Evolutionary conservation across 2,888 invertebrate species (phyloP), one percentile per base, ranked within the genome.

Genomic region (Monoplex corrugatus): DNA sequence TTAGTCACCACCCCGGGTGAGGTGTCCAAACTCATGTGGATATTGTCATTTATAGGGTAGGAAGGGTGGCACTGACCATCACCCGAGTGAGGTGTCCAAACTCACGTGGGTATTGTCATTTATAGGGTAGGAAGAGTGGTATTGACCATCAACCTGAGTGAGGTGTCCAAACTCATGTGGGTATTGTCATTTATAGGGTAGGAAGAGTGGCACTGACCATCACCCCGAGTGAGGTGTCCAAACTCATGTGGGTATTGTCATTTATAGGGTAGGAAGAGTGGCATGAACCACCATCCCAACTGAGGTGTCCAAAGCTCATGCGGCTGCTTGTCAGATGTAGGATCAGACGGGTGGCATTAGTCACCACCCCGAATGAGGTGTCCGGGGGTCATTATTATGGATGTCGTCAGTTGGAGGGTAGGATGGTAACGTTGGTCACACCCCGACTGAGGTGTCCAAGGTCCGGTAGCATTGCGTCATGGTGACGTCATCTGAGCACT

Each of bases 391-490:
- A 57, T n/a, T n/a, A n/a, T n/a, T 19, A n/a, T 28, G 23, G 43
- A 43, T 10, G 43, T 8, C 3, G 43, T 80, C 32, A 80, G 19
- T 13, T 28, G 5, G 35, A 45, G 0, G 43, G 10, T 0, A 87
- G 2, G 82, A 50, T 10, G 10, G 88, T 83, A 19, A 40, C 23
- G 68, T 88, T 88, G 44, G 63, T 44, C 3, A 50, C n/a, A 88
- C 43, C 23, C 82, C 28, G 6, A 16, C 23, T 0, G n/a, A 43
- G 35, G 43, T 68, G 68, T 68, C 38, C 44, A 88, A 35, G 6
- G 13, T 40, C n/a, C 23, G 86, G 85, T 68, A 90, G 82, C 90
- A 90, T 16, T 72, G 86, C 0, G 90, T 45, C 16, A 83, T 44
- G n/a, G 63, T 63, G 28, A 90, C 86, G 45, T 89, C 72, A 28